These are phyloP conservation scores for Brachyistius frenatus DNA, from an alignment of 2,113 vertebrate genomes.

Conservation along the genomic window DNA sequence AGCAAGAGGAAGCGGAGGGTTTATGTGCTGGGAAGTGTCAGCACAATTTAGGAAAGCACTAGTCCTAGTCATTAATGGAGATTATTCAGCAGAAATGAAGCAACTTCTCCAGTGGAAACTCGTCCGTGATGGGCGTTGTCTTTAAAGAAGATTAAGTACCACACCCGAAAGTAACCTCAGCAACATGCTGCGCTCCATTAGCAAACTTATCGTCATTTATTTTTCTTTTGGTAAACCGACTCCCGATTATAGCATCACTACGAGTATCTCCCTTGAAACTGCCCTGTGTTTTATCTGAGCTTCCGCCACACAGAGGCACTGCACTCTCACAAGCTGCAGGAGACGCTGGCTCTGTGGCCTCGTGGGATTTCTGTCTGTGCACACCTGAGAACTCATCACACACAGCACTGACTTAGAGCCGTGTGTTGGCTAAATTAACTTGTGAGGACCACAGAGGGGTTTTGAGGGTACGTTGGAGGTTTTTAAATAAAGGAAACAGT, in stretches of 20 bases:
- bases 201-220: not conserved
- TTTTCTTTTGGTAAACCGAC: not conserved
- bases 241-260: not conserved
- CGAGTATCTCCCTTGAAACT: not conserved
- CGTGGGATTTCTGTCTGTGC: not conserved
- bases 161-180: constrained; percentile 53
- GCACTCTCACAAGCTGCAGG: not conserved
- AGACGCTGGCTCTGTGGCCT: not conserved
- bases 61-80: not conserved
- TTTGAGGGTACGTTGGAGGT: not conserved
- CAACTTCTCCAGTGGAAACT: constrained; percentile 39
- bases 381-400: not conserved
- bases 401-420: not conserved
- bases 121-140: constrained; percentile 44
- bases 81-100: constrained; percentile 19
- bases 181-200: not conserved
- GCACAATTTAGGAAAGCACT: not conserved
- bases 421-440: not conserved
- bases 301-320: constrained; percentile 62
- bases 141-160: constrained; percentile 15
- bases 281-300: not conserved
- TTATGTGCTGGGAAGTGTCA: not conserved
- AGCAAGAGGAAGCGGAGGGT: not conserved
- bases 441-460: not conserved
- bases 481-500: not conserved